These are phyloP conservation scores for Gymnoscopelus microlampas DNA, from an alignment of 2,797 vertebrate species.

Conservation along the genomic window DNA sequence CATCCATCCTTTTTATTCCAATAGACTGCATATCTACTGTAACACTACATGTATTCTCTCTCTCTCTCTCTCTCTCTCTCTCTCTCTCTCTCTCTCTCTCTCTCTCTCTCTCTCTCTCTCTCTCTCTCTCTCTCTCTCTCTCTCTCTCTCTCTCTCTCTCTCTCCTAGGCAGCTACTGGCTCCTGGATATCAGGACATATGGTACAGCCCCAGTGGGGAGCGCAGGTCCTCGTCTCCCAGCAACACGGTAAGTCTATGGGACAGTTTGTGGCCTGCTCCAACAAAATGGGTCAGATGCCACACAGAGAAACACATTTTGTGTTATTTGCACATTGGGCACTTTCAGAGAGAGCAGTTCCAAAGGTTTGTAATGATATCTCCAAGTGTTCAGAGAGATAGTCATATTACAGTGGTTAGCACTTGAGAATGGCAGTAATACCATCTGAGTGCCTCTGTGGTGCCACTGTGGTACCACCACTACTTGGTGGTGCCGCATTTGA, in stretches of 20 bases:
- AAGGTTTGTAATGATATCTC: too few relatives aligned
- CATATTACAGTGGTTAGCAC: too few relatives aligned
- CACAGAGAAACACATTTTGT: too few relatives aligned
- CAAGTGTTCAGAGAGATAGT: too few relatives aligned
- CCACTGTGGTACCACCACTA: too few relatives aligned
- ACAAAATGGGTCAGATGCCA: too few relatives aligned
- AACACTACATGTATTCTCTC: conserved; percentile 13
- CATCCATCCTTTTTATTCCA: conserved; percentile 12
- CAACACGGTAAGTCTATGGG: conserved; percentile 80
- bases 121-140: conserved; percentile 36
- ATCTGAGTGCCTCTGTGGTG: too few relatives aligned
- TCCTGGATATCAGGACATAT: conserved; percentile 89
- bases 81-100: conserved; percentile 30
- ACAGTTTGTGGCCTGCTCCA: conserved; percentile 8
- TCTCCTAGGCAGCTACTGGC: conserved; percentile 88
- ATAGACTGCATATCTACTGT: conserved; percentile 1
- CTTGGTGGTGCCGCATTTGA: too few relatives aligned
- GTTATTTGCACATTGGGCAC: too few relatives aligned
- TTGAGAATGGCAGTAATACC: too few relatives aligned
- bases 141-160: conserved; percentile 20
- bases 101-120: conserved; percentile 13
- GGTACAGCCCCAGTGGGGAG: conserved; percentile 84
- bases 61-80: conserved; percentile 29
- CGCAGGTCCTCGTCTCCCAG: conserved; percentile 76
- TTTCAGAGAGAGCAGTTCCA: too few relatives aligned